Percentiles rank a stretch among this genome's conserved stretches.
Evolutionary conservation across 37 sponge, comb jelly and placozoan genomes (phyloP).

Genomic region (Aplysina aerophoba): DNA sequence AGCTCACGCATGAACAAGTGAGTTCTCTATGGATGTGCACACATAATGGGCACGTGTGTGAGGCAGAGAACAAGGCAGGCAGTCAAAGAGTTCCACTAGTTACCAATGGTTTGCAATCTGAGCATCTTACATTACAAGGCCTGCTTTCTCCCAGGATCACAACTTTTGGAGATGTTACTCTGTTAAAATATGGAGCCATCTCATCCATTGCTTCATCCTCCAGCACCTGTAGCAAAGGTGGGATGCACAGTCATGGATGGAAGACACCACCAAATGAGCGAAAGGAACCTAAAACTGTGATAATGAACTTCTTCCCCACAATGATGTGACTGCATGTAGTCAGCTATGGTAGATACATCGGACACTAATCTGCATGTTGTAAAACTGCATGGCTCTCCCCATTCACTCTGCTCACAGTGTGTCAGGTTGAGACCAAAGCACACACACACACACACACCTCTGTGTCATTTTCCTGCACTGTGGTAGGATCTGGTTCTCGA

Average conservation of each 20-base stretch:
- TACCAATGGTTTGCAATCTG: too few relatives aligned
- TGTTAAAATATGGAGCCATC: conserved; percentile 82
- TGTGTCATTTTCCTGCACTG: conserved; percentile 78
- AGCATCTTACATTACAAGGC: conserved; percentile 62
- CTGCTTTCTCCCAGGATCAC: conserved; percentile 75
- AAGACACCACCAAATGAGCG: neutral
- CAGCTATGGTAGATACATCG: too few relatives aligned
- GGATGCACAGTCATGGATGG: neutral
- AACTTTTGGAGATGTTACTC: conserved; percentile 74
- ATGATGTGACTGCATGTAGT: too few relatives aligned
- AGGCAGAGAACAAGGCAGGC: too few relatives aligned
- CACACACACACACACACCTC: conserved; percentile 58
- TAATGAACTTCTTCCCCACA: too few relatives aligned
- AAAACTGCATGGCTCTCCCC: too few relatives aligned
- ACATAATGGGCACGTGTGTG: neutral
- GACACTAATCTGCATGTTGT: too few relatives aligned
- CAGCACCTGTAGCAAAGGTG: conserved; percentile 40
- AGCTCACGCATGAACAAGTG: conserved; percentile 81
- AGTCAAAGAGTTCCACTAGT: too few relatives aligned
- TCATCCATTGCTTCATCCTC: conserved; percentile 92
- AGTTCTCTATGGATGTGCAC: conserved; percentile 46
- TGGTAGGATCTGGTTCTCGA: conserved; percentile 82
- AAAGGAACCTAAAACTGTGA: too few relatives aligned
- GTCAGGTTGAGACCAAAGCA: conserved; percentile 4
- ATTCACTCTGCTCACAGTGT: neutral